A percentile compares a stretch with the other conserved stretches of the same genome.
Conservation (phyloP, 2,113 vertebrate genomes). For the Albula goreensis region DNA sequence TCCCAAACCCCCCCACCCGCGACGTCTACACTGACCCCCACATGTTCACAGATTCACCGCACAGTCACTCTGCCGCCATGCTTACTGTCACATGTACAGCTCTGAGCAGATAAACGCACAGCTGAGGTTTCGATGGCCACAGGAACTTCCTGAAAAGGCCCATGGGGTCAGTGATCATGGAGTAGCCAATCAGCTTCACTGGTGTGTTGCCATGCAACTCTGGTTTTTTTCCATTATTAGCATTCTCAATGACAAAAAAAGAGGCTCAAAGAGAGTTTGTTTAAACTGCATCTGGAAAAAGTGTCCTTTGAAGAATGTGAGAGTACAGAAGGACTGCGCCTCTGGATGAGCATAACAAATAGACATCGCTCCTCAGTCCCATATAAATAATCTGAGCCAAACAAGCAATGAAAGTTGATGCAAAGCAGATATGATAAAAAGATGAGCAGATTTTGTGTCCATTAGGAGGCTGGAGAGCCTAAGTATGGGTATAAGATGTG, state of each 20-base stretch:
- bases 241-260: slow-evolving; percentile 3
- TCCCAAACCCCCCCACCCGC: slow-evolving; percentile 66
- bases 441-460: not conserved
- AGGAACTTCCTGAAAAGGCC: not conserved
- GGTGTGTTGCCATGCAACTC: not conserved
- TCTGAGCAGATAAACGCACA: not conserved
- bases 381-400: not conserved
- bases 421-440: not conserved
- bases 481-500: slow-evolving; percentile 39
- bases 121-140: not conserved
- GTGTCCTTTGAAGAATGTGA: not conserved
- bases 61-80: not conserved
- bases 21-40: not conserved
- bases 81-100: slow-evolving; percentile 20
- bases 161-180: not conserved
- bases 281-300: not conserved
- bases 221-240: no score
- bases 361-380: not conserved
- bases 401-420: not conserved
- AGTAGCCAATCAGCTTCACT: not conserved
- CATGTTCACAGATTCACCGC: not conserved
- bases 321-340: not conserved
- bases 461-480: not conserved
- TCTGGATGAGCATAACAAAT: not conserved
- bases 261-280: not conserved